Percentiles rank a stretch among this genome's conserved stretches.
These are phyloP conservation scores for Bembecia ichneumoniformis DNA, from an alignment of 2,888 invertebrate species.

Conservation along the genomic window DNA sequence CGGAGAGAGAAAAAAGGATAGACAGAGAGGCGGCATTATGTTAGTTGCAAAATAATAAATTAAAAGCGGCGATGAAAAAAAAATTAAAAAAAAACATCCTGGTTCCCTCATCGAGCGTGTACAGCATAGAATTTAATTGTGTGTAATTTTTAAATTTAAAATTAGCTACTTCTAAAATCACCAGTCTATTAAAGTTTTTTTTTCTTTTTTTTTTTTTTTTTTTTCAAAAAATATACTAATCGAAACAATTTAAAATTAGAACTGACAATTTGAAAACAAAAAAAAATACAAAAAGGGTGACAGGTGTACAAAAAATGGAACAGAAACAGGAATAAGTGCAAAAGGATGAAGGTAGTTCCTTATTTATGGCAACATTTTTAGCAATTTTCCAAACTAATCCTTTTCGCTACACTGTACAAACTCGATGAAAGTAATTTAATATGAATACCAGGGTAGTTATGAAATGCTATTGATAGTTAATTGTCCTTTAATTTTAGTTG, in stretches of 20 bases:
- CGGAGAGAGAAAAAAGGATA: slow-evolving; percentile 10
- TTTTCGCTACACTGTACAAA: slow-evolving; percentile 60
- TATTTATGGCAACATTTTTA: slow-evolving; percentile 56
- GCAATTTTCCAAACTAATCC: slow-evolving; percentile 28
- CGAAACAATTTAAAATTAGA: slow-evolving; percentile 1
- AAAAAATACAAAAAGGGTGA: slow-evolving; percentile 12
- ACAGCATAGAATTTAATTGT: slow-evolving; percentile 37
- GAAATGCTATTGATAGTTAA: slow-evolving; percentile 54
- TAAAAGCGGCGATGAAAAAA: slow-evolving; percentile 21
- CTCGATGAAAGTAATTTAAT: slow-evolving; percentile 37
- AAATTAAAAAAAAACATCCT: slow-evolving; percentile 25
- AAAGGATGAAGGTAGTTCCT: slow-evolving; percentile 23
- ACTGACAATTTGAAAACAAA: slow-evolving; percentile 10
- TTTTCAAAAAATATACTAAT: neutral
- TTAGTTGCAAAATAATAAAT: slow-evolving; percentile 7
- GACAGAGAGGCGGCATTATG: slow-evolving; percentile 4
- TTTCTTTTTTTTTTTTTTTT: neutral
- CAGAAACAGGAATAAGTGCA: slow-evolving; percentile 36
- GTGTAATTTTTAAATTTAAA: neutral
- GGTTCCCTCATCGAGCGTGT: slow-evolving; percentile 59
- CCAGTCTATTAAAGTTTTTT: too few relatives aligned
- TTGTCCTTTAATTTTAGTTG: slow-evolving; percentile 5
- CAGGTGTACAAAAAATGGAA: slow-evolving; percentile 12
- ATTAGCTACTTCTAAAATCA: neutral
- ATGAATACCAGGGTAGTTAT: slow-evolving; percentile 33